A percentile compares a stretch with the other conserved stretches of the same genome.
phyloP scores from a whole-genome alignment of 2,888 invertebrate species.

The Girardia tigrina region DNA sequence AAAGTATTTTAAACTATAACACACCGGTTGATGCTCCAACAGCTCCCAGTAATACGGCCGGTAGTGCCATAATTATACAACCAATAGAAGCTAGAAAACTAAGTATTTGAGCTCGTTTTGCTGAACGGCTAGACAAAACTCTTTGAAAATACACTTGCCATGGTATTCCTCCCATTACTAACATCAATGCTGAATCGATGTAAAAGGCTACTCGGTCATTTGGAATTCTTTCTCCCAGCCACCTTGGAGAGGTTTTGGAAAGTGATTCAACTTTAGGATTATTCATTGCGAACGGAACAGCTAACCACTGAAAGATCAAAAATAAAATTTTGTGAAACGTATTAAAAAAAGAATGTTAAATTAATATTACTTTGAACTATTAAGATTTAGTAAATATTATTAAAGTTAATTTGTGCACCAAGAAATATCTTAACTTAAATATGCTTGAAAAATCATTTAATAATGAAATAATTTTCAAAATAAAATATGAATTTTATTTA shows the following conservation, averaged over 20 bases:
- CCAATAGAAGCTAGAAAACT: conserved; percentile 90
- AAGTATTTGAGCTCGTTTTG: conserved; percentile 74
- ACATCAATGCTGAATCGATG: conserved; percentile 70
- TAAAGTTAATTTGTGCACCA: too few relatives aligned
- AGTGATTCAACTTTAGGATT: conserved; percentile 52
- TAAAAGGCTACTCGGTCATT: conserved; percentile 52
- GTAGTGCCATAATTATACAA: conserved; percentile 88
- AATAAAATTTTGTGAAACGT: neutral
- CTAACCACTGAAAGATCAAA: conserved; percentile 63
- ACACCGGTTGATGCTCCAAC: conserved; percentile 83
- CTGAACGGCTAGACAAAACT: conserved; percentile 85
- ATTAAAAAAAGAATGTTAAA: too few relatives aligned
- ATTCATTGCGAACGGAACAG: conserved; percentile 83
- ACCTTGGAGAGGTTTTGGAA: conserved; percentile 44
- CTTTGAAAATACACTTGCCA: conserved; percentile 72
- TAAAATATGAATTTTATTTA: too few relatives aligned
- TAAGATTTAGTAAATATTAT: too few relatives aligned
- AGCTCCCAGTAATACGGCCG: conserved; percentile 86
- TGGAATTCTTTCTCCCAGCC: conserved; percentile 67
- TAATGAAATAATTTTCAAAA: too few relatives aligned
- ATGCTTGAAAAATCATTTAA: too few relatives aligned
- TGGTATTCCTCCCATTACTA: conserved; percentile 86
- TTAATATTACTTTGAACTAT: too few relatives aligned
- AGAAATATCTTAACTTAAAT: too few relatives aligned
- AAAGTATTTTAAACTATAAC: too few relatives aligned